phyloP scores from a whole-genome alignment of 2,797 vertebrate species.

The Tiaroga cobitis region DNA sequence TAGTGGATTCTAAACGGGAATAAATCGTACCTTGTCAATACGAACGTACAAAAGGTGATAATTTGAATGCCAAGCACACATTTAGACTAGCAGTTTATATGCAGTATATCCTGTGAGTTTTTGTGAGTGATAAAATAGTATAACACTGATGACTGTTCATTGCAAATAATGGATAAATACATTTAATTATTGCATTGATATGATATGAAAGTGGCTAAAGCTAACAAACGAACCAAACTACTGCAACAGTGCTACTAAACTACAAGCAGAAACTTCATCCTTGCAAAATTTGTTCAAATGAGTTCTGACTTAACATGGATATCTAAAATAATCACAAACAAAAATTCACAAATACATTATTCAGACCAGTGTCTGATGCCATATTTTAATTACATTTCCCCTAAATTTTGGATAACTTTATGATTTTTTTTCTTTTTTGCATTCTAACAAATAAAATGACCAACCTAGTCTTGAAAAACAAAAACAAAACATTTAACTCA shows the following conservation, averaged over 20 bases:
- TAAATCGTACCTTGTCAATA: conserved; percentile 14
- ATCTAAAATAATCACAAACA: neutral
- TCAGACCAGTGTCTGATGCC: neutral
- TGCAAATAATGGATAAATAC: neutral
- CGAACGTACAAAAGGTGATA: neutral
- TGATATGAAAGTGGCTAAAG: neutral
- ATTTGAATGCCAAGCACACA: conserved; percentile 17
- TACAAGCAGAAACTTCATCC: neutral
- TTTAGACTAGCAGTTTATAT: neutral
- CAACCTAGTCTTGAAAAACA: neutral
- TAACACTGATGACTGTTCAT: neutral
- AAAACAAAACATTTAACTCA: neutral
- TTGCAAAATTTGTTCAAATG: neutral
- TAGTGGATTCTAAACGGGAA: neutral
- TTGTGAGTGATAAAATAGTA: neutral
- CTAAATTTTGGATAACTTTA: neutral
- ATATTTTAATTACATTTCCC: neutral
- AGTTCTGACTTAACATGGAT: neutral
- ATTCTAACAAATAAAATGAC: neutral
- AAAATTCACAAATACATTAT: neutral
- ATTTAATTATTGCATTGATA: neutral
- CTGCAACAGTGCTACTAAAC: neutral
- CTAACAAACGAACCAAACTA: neutral
- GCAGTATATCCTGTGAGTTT: neutral
- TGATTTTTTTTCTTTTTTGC: neutral